Evolutionary conservation across 2,797 vertebrate genomes (phyloP).

Genomic region (Halcyon leucocephala): DNA sequence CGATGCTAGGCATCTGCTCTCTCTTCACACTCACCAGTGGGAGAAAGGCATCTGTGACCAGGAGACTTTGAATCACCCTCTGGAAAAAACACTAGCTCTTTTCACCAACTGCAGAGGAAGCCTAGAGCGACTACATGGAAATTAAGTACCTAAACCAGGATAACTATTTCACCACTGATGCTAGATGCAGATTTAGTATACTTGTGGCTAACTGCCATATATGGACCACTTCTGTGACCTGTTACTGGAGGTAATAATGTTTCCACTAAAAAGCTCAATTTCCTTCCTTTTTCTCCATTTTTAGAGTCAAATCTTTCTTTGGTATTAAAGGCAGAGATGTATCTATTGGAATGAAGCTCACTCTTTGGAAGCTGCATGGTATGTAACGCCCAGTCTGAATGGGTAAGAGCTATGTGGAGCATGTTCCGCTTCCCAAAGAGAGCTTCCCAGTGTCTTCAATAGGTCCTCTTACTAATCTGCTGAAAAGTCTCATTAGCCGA

Average conservation of each 20-base stretch:
- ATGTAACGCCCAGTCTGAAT: neutral
- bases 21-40: neutral
- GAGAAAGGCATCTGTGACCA: neutral
- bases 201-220: neutral
- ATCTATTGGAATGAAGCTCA: neutral
- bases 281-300: neutral
- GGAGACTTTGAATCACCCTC: too few species aligned
- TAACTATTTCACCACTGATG: neutral
- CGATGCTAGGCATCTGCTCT: rapidly evolving
- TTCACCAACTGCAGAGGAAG: rapidly evolving
- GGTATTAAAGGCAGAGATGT: neutral
- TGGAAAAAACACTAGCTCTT: neutral
- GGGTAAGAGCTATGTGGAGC: rapidly evolving
- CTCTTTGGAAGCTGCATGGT: neutral
- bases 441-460: neutral
- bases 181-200: neutral
- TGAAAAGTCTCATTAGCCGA: neutral
- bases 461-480: neutral
- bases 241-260: neutral
- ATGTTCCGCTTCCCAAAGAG: neutral
- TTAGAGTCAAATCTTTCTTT: neutral
- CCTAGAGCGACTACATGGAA: neutral
- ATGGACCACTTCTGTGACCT: neutral
- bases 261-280: neutral
- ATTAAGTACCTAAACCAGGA: neutral